phyloP scores from a whole-genome alignment of 2,888 invertebrate species.

The Flexamia atlantica region DNA sequence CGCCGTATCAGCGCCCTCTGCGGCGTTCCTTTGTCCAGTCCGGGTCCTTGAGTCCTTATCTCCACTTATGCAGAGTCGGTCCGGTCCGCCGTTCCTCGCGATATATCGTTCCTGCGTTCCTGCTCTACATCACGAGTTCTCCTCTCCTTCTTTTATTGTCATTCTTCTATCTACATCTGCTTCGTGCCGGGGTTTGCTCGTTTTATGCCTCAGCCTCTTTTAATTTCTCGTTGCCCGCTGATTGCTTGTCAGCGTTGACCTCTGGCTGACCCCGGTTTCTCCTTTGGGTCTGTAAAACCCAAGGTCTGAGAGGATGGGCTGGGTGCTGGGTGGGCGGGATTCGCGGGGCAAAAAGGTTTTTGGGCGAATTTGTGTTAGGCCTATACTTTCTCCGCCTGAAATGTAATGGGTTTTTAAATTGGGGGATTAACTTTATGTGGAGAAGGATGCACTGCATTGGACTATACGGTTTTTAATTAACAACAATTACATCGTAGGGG shows the following conservation, averaged over 20 bases:
- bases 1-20: too few relatives aligned
- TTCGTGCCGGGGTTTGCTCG: conserved; percentile 54
- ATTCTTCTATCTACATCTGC: conserved; percentile 58
- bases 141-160: conserved; percentile 58
- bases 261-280: conserved; percentile 8
- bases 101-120: conserved; percentile 57
- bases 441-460: too few relatives aligned
- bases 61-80: conserved; percentile 26
- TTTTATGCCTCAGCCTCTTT: conserved; percentile 40
- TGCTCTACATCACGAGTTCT: conserved; percentile 55
- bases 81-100: conserved; percentile 5
- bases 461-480: too few relatives aligned
- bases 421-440: too few relatives aligned
- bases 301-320: not conserved
- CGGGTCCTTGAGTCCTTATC: conserved; percentile 40
- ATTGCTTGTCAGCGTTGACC: conserved; percentile 44
- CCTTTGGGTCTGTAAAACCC: not conserved
- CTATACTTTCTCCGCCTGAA: too few relatives aligned
- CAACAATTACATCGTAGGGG: too few relatives aligned
- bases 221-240: conserved; percentile 33
- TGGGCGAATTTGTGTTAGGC: too few relatives aligned
- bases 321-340: too few relatives aligned
- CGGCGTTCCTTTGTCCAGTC: conserved; percentile 13
- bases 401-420: too few relatives aligned
- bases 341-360: too few relatives aligned